These are phyloP conservation scores for Spea hammondii DNA, from an alignment of 2,797 vertebrate species.

Conservation along the genomic window DNA sequence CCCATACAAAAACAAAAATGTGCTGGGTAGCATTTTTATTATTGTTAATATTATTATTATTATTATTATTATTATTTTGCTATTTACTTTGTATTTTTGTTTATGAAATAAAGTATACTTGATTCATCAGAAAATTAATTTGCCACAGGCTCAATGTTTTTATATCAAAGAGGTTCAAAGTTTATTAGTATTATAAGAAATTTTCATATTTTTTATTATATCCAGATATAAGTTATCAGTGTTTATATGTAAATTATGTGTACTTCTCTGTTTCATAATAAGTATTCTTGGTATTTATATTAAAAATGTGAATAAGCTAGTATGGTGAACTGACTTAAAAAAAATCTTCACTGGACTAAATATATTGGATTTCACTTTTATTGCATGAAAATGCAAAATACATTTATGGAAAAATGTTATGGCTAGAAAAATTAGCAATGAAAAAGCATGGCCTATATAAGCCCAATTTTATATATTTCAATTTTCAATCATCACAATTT, in stretches of 20 bases:
- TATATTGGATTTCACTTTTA: too few species aligned
- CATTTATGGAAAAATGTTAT: too few species aligned
- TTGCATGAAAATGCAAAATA: too few species aligned
- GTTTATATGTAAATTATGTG: slow-evolving; percentile 12
- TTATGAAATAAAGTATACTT: slow-evolving; percentile 34
- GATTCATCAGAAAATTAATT: slow-evolving; percentile 33
- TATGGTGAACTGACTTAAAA: too few species aligned
- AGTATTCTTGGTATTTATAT: too few species aligned
- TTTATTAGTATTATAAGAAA: slow-evolving; percentile 42
- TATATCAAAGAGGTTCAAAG: slow-evolving; percentile 27
- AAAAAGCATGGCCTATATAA: too few species aligned
- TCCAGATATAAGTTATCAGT: slow-evolving; percentile 20
- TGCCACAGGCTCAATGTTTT: slow-evolving; percentile 37
- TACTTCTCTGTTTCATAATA: not conserved
- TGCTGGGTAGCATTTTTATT: slow-evolving; percentile 16
- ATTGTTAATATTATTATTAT: slow-evolving; percentile 10
- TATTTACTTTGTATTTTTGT: slow-evolving; percentile 25
- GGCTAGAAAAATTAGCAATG: too few species aligned
- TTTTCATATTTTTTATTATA: slow-evolving; percentile 36
- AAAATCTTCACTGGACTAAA: too few species aligned
- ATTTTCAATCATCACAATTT: too few species aligned
- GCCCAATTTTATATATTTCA: too few species aligned
- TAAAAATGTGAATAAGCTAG: too few species aligned
- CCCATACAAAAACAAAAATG: slow-evolving; percentile 25
- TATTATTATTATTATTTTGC: slow-evolving; percentile 14